A percentile compares a stretch with the other conserved stretches of the same genome.
These are phyloP conservation scores for Tamandua tetradactyla DNA, from an alignment of 2,797 vertebrate genomes.

Conservation along the genomic window DNA sequence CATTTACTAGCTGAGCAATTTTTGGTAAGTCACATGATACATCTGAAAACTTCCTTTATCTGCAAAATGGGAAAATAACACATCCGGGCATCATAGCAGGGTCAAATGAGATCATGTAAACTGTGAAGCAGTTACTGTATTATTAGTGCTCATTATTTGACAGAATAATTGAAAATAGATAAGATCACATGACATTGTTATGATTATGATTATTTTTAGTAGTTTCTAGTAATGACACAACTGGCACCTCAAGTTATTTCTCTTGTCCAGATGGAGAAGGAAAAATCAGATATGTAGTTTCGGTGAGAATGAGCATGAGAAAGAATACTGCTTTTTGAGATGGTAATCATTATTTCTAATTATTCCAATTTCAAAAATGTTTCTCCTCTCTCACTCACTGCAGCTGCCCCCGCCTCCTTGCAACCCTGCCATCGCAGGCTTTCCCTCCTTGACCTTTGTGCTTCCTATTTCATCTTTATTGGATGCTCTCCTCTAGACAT, in stretches of 20 bases:
- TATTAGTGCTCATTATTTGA: neutral
- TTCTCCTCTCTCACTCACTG: neutral
- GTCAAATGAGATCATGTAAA: neutral
- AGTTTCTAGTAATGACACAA: neutral
- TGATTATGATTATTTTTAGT: neutral
- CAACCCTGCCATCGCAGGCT: neutral
- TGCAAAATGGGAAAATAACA: neutral
- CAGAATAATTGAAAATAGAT: neutral
- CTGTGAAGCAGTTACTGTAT: neutral
- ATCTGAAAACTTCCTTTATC: neutral
- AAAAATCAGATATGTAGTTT: constrained; percentile 1
- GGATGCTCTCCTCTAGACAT: neutral
- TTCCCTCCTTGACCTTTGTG: neutral
- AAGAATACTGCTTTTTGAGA: neutral
- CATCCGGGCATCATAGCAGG: neutral
- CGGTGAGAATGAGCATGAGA: neutral
- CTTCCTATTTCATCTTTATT: neutral
- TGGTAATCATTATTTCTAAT: neutral
- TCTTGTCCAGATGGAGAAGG: neutral
- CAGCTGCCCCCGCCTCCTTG: neutral
- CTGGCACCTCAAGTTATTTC: neutral
- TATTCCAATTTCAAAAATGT: too few relatives aligned
- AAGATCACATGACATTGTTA: neutral
- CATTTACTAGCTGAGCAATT: neutral
- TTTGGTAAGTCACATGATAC: neutral